Evolutionary conservation across 2,797 vertebrate species (phyloP), one percentile per base, ranked within the genome.

Genomic region (Prionace glauca): DNA sequence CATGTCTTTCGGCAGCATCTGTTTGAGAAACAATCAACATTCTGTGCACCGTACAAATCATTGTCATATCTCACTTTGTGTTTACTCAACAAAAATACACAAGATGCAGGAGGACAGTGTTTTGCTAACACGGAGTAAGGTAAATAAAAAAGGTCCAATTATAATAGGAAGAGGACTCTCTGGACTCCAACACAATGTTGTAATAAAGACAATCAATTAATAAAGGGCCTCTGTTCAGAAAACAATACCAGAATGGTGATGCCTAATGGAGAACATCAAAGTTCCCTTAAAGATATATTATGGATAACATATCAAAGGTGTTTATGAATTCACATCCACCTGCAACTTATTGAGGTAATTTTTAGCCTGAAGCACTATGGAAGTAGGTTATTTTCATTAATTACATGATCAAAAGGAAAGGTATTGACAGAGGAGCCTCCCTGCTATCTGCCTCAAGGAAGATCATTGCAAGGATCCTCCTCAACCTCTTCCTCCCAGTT

Each of bases 21-120:
- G 41, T 94, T 91, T 95, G 36, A 91, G 95, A 77, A 92, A 84
- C 95, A 71, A 96, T 94, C 91, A 95, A n/a, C 14, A 32, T 81
- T 65, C 45, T 32, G 92, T 84, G 79, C 60, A 96, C 26, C 71
- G 87, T 95, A 60, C 71, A 87, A 72, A 88, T 93, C 90, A 92
- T 41, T 77, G 16, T 69, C 50, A 95, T 95, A 45, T 84, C n/a
- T 84, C 79, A 67, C 94, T 94, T 65, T 81, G 14, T 95, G 79
- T 69, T 84, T 41, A 95, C 29, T 95, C 77, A 84, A 81, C 65
- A 41, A 36, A 95, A 95, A 41, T 41, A 45, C 60, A 11, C 29
- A 69, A 95, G 32, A 16, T 20, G 8, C 95, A 92, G 72, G 71
- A 95, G 95, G 95, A 41, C n/a, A 36, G 9, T 93, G 20, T 95